These are phyloP conservation scores for Dysidea cf. avara DNA, from an alignment of 37 sponge, comb jelly and placozoan species.

Conservation along the genomic window DNA sequence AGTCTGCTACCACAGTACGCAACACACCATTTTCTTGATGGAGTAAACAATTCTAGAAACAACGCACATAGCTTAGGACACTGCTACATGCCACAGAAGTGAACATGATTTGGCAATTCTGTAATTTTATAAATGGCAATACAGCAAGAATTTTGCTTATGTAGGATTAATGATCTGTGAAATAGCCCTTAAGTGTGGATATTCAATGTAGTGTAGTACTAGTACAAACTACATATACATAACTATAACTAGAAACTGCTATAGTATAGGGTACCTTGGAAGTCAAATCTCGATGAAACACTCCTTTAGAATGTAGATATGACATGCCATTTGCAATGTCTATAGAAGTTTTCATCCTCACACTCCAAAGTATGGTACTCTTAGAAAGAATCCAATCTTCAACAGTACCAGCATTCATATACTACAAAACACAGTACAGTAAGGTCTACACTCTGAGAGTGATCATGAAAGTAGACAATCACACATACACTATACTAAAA, in stretches of 20 bases:
- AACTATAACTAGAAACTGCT: neutral
- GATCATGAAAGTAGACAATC: neutral
- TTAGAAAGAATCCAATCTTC: slow-evolving; percentile 61
- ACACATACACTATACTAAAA: neutral
- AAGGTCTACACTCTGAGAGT: slow-evolving; percentile 1
- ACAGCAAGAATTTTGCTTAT: too few species aligned
- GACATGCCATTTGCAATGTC: slow-evolving; percentile 87
- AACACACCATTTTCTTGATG: slow-evolving; percentile 45
- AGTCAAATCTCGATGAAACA: slow-evolving; percentile 84
- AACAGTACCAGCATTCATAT: slow-evolving; percentile 87
- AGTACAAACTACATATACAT: neutral
- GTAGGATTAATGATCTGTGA: too few species aligned
- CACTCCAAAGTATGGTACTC: slow-evolving; percentile 49
- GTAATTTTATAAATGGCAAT: too few species aligned
- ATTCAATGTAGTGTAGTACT: neutral
- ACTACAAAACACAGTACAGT: slow-evolving; percentile 33
- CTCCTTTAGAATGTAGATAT: slow-evolving; percentile 80
- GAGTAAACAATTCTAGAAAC: slow-evolving; percentile 86
- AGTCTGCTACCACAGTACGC: slow-evolving; percentile 86
- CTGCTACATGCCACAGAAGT: too few species aligned
- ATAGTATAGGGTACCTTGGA: slow-evolving; percentile 84
- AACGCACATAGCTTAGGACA: too few species aligned
- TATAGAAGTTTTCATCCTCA: slow-evolving; percentile 52
- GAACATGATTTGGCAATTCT: too few species aligned
- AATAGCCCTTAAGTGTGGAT: neutral